These are phyloP conservation scores for Myzus persicae DNA, from an alignment of 1,140 invertebrate species.

Conservation along the genomic window DNA sequence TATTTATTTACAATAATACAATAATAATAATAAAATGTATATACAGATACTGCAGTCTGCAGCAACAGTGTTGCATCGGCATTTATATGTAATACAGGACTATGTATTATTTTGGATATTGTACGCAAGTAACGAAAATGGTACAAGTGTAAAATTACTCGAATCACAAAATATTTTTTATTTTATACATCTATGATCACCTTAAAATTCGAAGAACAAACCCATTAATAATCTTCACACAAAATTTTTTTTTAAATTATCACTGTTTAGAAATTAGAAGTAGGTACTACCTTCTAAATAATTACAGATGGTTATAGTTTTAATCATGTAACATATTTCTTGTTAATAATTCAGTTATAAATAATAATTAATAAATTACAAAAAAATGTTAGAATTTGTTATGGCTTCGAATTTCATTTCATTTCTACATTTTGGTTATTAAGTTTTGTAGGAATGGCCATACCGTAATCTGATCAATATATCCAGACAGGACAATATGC, in stretches of 20 bases:
- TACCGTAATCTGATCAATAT: constrained; percentile 49
- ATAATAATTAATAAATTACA: too few species aligned
- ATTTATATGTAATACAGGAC: neutral
- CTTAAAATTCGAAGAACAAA: neutral
- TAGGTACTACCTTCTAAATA: neutral
- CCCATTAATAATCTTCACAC: too few species aligned
- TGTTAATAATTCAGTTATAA: too few species aligned
- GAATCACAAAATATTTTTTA: neutral
- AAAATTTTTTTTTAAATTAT: neutral
- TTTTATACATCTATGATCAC: neutral
- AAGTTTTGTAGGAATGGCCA: constrained; percentile 15
- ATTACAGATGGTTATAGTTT: neutral
- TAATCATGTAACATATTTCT: neutral
- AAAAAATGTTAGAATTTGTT: too few species aligned
- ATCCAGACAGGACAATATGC: constrained; percentile 14
- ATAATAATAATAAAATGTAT: neutral
- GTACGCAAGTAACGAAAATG: neutral
- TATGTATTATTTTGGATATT: too few species aligned
- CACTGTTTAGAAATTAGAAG: neutral
- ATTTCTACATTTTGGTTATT: neutral
- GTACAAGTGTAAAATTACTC: neutral
- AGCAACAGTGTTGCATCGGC: neutral
- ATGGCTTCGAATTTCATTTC: neutral
- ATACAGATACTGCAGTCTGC: neutral
- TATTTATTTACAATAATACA: too few species aligned